Evolutionary conservation across 2,888 invertebrate genomes (phyloP).

Genomic region (Diabrotica balteata): DNA sequence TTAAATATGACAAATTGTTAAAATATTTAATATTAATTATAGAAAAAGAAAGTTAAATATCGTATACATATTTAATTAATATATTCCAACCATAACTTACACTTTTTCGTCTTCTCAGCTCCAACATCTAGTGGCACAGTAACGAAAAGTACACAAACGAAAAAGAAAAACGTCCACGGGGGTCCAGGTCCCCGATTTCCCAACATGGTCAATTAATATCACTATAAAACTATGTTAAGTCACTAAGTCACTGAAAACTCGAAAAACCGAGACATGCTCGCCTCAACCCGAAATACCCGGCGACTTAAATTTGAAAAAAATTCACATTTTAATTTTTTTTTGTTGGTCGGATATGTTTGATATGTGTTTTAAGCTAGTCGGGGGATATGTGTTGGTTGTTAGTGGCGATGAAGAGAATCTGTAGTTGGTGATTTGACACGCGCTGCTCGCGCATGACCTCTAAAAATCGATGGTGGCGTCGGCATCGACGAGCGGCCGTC

Average conservation of each 20-base stretch:
- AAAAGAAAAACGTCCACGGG: constrained; percentile 48
- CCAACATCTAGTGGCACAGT: constrained; percentile 42
- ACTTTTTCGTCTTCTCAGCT: constrained; percentile 57
- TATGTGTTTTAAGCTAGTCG: constrained; percentile 31
- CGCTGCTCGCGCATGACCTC: constrained; percentile 52
- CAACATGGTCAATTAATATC: constrained; percentile 41
- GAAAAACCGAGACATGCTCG: constrained; percentile 23
- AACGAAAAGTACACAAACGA: constrained; percentile 46
- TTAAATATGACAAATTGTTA: too few species aligned
- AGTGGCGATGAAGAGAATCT: constrained; percentile 44
- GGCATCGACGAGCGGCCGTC: constrained; percentile 40
- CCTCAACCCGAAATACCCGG: too few species aligned
- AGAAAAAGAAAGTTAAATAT: too few species aligned
- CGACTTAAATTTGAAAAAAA: neutral
- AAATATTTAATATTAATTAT: too few species aligned
- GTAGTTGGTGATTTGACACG: constrained; percentile 55
- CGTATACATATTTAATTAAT: too few species aligned
- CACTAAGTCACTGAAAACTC: constrained; percentile 13
- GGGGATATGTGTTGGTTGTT: constrained; percentile 51
- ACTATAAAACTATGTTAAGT: constrained; percentile 20
- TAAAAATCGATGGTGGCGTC: constrained; percentile 55
- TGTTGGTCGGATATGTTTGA: constrained; percentile 18
- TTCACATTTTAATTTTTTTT: neutral
- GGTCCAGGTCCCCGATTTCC: constrained; percentile 53
- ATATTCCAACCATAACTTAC: constrained; percentile 46